phyloP scores from a whole-genome alignment of 1,140 invertebrate genomes.

The Philotrypesis tridentata region DNA sequence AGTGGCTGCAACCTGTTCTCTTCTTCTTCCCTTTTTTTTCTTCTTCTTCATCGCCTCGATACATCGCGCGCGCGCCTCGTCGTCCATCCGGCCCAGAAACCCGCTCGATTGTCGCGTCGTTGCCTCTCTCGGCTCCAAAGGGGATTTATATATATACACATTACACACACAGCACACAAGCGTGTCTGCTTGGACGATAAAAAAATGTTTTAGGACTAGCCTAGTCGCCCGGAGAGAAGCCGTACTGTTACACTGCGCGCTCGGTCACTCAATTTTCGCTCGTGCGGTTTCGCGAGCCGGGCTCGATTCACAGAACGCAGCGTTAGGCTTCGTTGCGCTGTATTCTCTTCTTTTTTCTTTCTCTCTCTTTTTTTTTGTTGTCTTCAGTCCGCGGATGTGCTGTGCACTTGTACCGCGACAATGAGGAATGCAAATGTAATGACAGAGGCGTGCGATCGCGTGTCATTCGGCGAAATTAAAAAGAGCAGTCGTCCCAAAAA shows the following conservation, averaged over 20 bases:
- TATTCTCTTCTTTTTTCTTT: not conserved
- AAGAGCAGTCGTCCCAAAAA: not conserved
- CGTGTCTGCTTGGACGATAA: too few relatives aligned
- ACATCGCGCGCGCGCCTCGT: too few relatives aligned
- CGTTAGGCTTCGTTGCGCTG: conserved; percentile 1
- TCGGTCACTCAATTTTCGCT: conserved; percentile 4
- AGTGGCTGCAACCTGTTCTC: conserved; percentile 32
- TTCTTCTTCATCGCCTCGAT: too few relatives aligned
- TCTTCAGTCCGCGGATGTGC: too few relatives aligned
- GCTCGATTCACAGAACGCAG: not conserved
- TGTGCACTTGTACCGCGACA: not conserved
- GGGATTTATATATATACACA: not conserved
- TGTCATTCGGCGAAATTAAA: not conserved
- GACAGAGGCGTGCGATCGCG: not conserved
- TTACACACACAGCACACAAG: too few relatives aligned
- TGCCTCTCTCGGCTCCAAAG: too few relatives aligned
- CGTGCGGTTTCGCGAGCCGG: not conserved
- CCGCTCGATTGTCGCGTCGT: not conserved
- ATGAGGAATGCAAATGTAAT: not conserved
- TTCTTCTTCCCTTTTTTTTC: not conserved
- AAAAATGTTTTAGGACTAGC: not conserved
- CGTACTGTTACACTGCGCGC: too few relatives aligned
- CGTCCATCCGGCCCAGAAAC: conserved; percentile 24
- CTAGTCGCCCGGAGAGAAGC: not conserved
- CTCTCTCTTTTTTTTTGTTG: too few relatives aligned